Conservation (phyloP, 2,113 vertebrate species). For the Caranx melampygus region DNA sequence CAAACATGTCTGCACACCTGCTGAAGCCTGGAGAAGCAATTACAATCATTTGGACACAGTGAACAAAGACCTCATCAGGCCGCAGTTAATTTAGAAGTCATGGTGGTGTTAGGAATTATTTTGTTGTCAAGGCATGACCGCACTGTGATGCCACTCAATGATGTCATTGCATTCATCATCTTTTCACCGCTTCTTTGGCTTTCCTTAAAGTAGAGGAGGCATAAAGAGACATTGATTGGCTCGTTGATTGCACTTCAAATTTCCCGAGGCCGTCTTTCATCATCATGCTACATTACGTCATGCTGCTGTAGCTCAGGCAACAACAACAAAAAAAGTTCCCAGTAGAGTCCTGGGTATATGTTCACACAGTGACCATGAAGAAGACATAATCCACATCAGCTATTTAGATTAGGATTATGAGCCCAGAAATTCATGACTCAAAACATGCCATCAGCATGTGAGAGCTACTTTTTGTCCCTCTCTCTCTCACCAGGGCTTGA, state of each 20-base stretch:
- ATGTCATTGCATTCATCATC: constrained; percentile 51
- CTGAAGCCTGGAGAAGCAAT: constrained; percentile 49
- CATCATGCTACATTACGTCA: constrained; percentile 64
- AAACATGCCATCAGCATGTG: constrained; percentile 5
- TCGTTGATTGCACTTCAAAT: constrained; percentile 60
- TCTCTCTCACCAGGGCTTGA: background rate
- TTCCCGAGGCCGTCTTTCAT: constrained; percentile 56
- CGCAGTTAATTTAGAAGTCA: constrained; percentile 19
- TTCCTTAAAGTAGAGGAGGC: constrained; percentile 27
- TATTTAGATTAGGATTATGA: constrained; percentile 52
- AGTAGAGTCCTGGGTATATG: constrained; percentile 2
- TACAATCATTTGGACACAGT: constrained; percentile 56
- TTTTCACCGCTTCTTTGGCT: constrained; percentile 43
- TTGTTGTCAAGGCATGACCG: constrained; percentile 38
- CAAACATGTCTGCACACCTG: constrained; percentile 64
- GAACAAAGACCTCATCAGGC: constrained; percentile 47
- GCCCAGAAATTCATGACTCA: constrained; percentile 12
- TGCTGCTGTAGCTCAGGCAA: constrained; percentile 23
- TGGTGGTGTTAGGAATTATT: constrained; percentile 5
- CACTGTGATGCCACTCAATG: constrained; percentile 18
- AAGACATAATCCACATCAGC: constrained; percentile 25
- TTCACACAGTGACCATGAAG: constrained; percentile 28
- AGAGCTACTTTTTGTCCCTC: background rate
- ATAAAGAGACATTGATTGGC: constrained; percentile 63
- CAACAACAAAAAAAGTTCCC: background rate